Conservation (phyloP, 2,888 invertebrate species). For the Metalampra italica region DNA sequence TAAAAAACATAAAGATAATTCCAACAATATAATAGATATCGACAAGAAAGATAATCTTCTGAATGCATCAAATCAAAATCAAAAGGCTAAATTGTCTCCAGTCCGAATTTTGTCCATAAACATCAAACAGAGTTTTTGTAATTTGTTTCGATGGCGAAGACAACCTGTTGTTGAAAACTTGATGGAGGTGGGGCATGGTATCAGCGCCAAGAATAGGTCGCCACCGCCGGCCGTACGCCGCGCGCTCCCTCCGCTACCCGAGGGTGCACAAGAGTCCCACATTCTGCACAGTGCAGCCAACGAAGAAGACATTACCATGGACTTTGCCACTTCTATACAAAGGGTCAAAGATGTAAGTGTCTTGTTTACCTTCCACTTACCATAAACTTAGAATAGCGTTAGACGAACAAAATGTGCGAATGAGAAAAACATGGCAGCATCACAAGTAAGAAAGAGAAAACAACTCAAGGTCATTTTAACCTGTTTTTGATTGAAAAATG, state of each 20-base stretch:
- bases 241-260: conserved; percentile 68
- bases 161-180: conserved; percentile 38
- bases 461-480: too few species aligned
- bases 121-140: conserved; percentile 91
- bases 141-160: conserved; percentile 85
- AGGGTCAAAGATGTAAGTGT: conserved; percentile 94
- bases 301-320: conserved; percentile 79
- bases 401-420: too few species aligned
- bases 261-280: conserved; percentile 37
- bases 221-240: conserved; percentile 63
- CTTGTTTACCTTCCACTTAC: background rate
- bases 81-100: conserved; percentile 81
- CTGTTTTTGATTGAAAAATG: too few species aligned
- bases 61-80: conserved; percentile 29
- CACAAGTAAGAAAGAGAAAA: too few species aligned
- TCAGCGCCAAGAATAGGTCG: conserved; percentile 36
- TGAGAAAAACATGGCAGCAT: too few species aligned
- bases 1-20: conserved; percentile 75
- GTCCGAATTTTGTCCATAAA: conserved; percentile 84
- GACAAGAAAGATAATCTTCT: conserved; percentile 65
- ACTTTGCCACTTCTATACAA: conserved; percentile 94
- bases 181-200: conserved; percentile 43
- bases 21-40: conserved; percentile 47
- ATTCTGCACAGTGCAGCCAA: conserved; percentile 37
- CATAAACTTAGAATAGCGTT: too few species aligned